Evolutionary conservation across 2,797 vertebrate species (phyloP).

Genomic region (Ibycter americanus): DNA sequence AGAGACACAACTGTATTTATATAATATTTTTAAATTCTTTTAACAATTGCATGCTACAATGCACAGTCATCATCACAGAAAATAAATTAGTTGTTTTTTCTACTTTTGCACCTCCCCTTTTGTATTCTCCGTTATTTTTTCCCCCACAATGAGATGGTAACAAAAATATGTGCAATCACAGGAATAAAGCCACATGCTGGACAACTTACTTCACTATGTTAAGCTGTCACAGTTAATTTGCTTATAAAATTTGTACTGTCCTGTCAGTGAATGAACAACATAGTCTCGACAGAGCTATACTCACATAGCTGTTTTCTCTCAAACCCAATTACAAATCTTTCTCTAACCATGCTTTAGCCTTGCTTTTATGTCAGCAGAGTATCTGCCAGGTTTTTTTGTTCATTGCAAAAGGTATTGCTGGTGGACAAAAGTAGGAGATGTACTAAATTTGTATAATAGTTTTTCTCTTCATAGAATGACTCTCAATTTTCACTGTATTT

Average conservation of each 20-base stretch:
- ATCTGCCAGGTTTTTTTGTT: not conserved
- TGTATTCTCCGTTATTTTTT: not conserved
- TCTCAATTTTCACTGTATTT: not conserved
- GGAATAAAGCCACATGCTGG: not conserved
- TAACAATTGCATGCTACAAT: constrained; percentile 31
- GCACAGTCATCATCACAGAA: constrained; percentile 18
- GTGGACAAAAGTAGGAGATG: not conserved
- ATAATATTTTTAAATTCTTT: constrained; percentile 15
- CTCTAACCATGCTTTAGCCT: not conserved
- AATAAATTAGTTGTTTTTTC: constrained; percentile 31
- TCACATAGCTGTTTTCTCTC: not conserved
- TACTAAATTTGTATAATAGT: not conserved
- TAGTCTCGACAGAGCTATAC: not conserved
- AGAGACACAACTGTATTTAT: not conserved
- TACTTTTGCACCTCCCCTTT: not conserved
- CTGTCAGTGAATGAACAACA: not conserved
- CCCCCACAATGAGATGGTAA: not conserved
- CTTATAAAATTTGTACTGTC: not conserved
- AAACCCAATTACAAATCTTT: not conserved
- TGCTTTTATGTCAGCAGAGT: not conserved
- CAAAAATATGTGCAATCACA: not conserved
- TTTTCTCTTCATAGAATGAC: not conserved
- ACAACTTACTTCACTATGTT: not conserved
- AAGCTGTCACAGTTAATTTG: not conserved
- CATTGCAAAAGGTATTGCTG: not conserved